phyloP scores from a whole-genome alignment of 1,140 invertebrate species.

The Dendrolimus punctatus region DNA sequence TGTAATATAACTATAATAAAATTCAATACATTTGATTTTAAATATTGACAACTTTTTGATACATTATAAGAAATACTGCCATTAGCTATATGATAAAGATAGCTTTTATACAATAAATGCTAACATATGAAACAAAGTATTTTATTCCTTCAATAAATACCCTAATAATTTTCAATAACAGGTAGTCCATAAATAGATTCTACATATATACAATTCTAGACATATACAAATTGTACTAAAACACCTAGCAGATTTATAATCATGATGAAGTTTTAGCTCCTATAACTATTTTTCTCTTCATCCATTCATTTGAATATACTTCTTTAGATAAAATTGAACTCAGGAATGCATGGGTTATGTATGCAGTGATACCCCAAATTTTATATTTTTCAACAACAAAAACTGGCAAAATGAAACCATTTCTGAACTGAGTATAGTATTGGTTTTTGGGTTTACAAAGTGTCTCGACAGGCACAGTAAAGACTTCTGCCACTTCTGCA shows the following conservation, averaged over 20 bases:
- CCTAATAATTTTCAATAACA: slow-evolving; percentile 6
- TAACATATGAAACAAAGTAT: slow-evolving; percentile 15
- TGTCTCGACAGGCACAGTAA: slow-evolving; percentile 79
- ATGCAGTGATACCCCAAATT: slow-evolving; percentile 63
- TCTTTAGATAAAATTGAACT: slow-evolving; percentile 44
- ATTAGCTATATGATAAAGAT: slow-evolving; percentile 21
- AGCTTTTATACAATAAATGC: slow-evolving; percentile 45
- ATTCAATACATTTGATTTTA: too few relatives aligned
- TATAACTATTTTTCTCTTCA: slow-evolving; percentile 33
- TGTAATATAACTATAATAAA: too few relatives aligned
- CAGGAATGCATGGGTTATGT: slow-evolving; percentile 59
- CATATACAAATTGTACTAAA: too few relatives aligned
- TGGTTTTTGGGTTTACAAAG: slow-evolving; percentile 77
- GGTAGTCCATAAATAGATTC: too few relatives aligned
- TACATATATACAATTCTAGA: too few relatives aligned
- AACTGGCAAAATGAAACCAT: slow-evolving; percentile 50
- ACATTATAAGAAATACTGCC: too few relatives aligned
- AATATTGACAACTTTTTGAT: too few relatives aligned
- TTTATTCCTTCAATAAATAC: slow-evolving; percentile 13
- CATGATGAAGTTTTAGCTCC: slow-evolving; percentile 5
- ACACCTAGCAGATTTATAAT: too few relatives aligned
- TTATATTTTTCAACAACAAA: slow-evolving; percentile 50
- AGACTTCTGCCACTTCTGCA: slow-evolving; percentile 85
- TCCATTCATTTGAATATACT: slow-evolving; percentile 53
- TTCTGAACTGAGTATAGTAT: slow-evolving; percentile 46